A percentile compares a stretch with the other conserved stretches of the same genome.
Evolutionary conservation across 2,888 invertebrate species (phyloP).

Genomic region (Drosophila phalerata): DNA sequence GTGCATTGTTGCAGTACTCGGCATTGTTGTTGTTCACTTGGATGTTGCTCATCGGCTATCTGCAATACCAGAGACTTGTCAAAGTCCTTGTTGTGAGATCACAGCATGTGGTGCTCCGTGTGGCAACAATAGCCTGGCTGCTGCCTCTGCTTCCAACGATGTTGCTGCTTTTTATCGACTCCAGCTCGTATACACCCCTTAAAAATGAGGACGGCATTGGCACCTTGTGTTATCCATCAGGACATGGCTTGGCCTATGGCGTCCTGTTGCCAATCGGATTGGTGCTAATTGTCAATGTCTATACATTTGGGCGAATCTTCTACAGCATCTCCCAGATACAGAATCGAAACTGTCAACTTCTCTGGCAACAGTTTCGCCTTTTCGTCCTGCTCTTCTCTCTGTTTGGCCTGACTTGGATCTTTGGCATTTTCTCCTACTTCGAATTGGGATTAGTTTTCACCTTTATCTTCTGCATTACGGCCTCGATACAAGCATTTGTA

Average conservation of each 20-base stretch:
- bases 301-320: constrained; percentile 19
- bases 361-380: constrained; percentile 21
- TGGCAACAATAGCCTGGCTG: constrained; percentile 25
- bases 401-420: constrained; percentile 43
- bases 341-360: neutral
- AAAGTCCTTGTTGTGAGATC: neutral
- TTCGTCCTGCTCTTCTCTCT: constrained; percentile 35
- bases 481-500: constrained; percentile 36
- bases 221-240: constrained; percentile 37
- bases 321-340: constrained; percentile 1
- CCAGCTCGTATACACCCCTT: constrained; percentile 22
- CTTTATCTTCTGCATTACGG: constrained; percentile 29
- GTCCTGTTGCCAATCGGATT: constrained; percentile 40
- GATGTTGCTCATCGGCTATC: constrained; percentile 44
- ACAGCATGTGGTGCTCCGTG: neutral
- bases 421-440: constrained; percentile 35
- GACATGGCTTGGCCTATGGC: constrained; percentile 27
- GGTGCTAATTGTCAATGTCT: constrained; percentile 23
- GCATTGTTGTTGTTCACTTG: constrained; percentile 43
- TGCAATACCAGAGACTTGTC: constrained; percentile 29
- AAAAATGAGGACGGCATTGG: neutral
- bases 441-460: neutral
- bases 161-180: constrained; percentile 5
- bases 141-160: constrained; percentile 34
- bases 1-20: constrained; percentile 36